Evolutionary conservation across 2,113 vertebrate genomes (phyloP), one percentile per base, ranked within the genome.

Genomic region (Gasterosteus nipponicus): DNA sequence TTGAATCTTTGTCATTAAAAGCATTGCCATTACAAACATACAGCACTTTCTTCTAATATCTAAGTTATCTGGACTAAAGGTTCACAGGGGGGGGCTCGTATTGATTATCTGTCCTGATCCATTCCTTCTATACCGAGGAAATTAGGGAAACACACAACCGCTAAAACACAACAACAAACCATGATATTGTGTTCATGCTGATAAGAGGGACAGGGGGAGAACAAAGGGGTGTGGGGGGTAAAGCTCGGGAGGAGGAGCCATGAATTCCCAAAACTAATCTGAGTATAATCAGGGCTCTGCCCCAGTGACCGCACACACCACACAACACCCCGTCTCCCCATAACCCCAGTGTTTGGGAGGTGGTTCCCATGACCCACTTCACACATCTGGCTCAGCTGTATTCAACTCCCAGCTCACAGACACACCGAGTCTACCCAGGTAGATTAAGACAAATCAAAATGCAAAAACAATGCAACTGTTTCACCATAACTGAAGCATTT

Each of bases 381-480:
- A 88, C 87, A 93, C 93, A 94, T 94, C 89, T 94, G 92, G 93
- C 92, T 94, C 92, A 94, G 90, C 83, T 84, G 89, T 91, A 89
- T 90, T 89, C 88, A 90, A 83, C 80, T 77, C 73, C 65, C 60
- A 67, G 75, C 77, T 68, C 58, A 31, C 54, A 57, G 65, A 72
- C 49, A 46, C n/a, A 80, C 29, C 35, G 65, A 0, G 12, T 33
- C 3, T 18, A 69, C 29, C 53, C 80, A 89, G 63, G 65, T 81
- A 78, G 68, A 78, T 73, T 66, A 49, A 73, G 61, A 84, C 41
- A 77, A 69, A 83, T 75, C 56, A 60, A 83, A 42, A 26, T 26
- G 22, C 22, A 1, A 26, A 26, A 26, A 26, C 22, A 26, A 26
- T 26, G 22, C 22, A 26, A 26, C 22, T 26, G 22, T 26, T 26